A percentile compares a stretch with the other conserved stretches of the same genome.
Evolutionary conservation across 2,113 vertebrate species (phyloP).

Genomic region (Lophura nycthemera): DNA sequence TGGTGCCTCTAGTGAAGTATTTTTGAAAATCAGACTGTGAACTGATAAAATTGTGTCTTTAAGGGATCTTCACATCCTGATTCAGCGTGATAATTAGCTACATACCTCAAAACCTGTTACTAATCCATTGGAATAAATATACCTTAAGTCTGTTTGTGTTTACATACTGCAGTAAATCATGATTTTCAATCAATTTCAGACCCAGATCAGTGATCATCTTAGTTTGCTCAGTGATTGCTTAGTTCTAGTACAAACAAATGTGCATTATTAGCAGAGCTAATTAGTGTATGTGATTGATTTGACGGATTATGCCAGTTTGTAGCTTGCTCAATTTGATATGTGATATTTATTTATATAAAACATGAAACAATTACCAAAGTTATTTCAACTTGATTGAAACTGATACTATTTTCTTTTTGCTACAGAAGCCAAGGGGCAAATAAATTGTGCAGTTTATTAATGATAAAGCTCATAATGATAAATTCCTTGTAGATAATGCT

Average conservation of each 20-base stretch:
- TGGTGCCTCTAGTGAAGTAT: not conserved
- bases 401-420: not conserved
- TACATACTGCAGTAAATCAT: not conserved
- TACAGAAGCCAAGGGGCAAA: not conserved
- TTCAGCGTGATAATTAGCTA: not conserved
- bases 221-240: not conserved
- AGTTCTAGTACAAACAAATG: not conserved
- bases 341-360: rapidly evolving
- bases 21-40: not conserved
- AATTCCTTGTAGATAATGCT: not conserved
- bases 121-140: not conserved
- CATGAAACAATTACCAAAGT: not conserved
- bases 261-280: not conserved
- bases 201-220: not conserved
- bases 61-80: not conserved
- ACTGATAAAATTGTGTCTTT: not conserved
- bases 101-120: not conserved
- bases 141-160: not conserved
- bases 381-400: not conserved
- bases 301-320: not conserved
- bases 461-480: not conserved
- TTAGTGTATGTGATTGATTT: not conserved
- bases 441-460: not conserved
- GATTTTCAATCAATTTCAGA: not conserved
- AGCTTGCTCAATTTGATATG: not conserved